Evolutionary conservation across 2,113 vertebrate species (phyloP), one percentile per base, ranked within the genome.

Genomic region (Apaloderma vittatum): DNA sequence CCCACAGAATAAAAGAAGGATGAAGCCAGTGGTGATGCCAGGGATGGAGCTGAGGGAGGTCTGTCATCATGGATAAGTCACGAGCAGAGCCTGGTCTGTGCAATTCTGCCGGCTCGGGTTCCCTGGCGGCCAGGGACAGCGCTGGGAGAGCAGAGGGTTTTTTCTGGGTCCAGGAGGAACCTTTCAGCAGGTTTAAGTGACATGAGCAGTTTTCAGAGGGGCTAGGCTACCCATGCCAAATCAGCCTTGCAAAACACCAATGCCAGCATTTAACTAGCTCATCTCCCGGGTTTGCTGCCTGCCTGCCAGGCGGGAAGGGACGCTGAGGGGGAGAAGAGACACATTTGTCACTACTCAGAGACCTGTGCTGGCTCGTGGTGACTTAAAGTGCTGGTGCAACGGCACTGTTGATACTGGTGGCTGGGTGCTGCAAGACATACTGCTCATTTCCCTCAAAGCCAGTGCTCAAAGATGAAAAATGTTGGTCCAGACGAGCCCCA

Each of bases 91-190:
- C 52, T 37, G 26, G 36, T 36, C 59, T 22, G 11, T 43, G 43
- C 24, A 57, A 43, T 37, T 19, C 29, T 27, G 19, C 51, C 0
- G 6, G 29, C 2, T 0, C 3, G 1, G 49, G 40, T 17, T 85
- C 17, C 49, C 17, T 18, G 24, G 15, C 16, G 3, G 59, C 45
- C 62, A 59, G 46, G 32, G 82, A 22, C n/a, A 55, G 27, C 27
- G 9, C 32, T 55, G 0, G 2, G 40, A 75, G 30, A 34, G 15
- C 34, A 30, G 45, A 86, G 24, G 8, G 15, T 43, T 23, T 75
- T 45, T 27, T 4, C 14, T 54, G 48, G 22, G 32, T 62, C 9
- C 16, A 13, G 26, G 36, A 26, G 55, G 27, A 27, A 37, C 19
- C n/a, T 40, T 55, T 62, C 29, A 6, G 58, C 54, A 24, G 36